Conservation (phyloP, 2,888 invertebrate genomes). For the Argyresthia goedartella region DNA sequence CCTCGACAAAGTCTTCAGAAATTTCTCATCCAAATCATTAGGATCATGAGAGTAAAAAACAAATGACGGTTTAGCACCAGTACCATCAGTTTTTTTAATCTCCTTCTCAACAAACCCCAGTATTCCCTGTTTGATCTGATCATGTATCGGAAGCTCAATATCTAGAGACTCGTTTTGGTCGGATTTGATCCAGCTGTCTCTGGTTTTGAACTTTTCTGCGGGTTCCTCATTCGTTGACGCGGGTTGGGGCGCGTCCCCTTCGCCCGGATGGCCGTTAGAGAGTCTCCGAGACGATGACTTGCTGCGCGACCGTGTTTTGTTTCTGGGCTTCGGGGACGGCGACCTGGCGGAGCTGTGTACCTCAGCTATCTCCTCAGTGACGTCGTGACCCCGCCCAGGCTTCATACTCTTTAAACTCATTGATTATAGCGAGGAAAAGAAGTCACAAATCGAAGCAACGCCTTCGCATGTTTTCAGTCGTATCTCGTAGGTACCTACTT, state of each 20-base stretch:
- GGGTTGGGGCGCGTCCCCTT: constrained; percentile 17
- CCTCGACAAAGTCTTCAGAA: constrained; percentile 49
- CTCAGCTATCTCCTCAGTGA: constrained; percentile 56
- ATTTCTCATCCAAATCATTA: constrained; percentile 57
- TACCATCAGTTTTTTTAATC: constrained; percentile 53
- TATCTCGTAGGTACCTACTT: too few relatives aligned
- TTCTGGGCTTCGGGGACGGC: constrained; percentile 51
- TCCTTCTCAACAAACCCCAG: constrained; percentile 65
- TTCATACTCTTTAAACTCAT: constrained; percentile 32
- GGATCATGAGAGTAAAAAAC: constrained; percentile 66
- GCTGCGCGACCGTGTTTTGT: constrained; percentile 37
- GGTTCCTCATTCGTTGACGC: constrained; percentile 17
- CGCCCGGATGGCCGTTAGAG: constrained; percentile 43
- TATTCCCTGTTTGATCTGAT: constrained; percentile 64
- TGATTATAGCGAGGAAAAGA: constrained; percentile 29
- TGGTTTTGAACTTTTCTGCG: constrained; percentile 40
- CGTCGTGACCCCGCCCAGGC: constrained; percentile 47
- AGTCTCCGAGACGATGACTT: constrained; percentile 46
- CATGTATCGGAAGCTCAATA: constrained; percentile 71
- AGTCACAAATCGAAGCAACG: constrained; percentile 16
- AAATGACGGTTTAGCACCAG: constrained; percentile 48
- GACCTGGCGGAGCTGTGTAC: constrained; percentile 50
- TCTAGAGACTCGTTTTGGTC: constrained; percentile 68
- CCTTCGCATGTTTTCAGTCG: constrained; percentile 1
- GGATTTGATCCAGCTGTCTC: constrained; percentile 61